Conservation (phyloP, 2,797 vertebrate genomes). For the Sebastes melanostomus region DNA sequence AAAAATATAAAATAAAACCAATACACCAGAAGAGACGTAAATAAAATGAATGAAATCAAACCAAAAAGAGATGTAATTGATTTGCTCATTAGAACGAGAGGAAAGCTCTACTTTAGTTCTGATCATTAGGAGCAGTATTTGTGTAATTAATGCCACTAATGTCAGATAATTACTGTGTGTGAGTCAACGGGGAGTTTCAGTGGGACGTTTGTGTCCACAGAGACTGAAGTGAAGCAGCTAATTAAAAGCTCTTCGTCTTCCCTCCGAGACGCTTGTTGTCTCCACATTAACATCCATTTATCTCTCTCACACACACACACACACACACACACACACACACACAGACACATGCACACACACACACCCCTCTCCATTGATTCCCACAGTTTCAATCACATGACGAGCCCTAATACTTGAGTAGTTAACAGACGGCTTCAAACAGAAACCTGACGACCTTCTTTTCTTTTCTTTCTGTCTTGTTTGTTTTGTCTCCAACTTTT, state of each 20-base stretch:
- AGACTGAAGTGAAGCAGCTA: constrained; percentile 56
- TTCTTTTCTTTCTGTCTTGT: too few relatives aligned
- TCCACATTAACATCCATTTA: constrained; percentile 46
- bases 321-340: constrained; percentile 8
- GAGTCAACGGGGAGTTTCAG: constrained; percentile 23
- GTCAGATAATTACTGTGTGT: too few relatives aligned
- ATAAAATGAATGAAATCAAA: too few relatives aligned
- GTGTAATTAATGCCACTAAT: too few relatives aligned
- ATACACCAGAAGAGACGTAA: too few relatives aligned
- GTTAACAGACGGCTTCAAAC: not conserved
- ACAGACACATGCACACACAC: not conserved
- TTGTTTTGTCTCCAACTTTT: not conserved
- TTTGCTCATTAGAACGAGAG: too few relatives aligned
- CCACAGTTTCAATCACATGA: constrained; percentile 18
- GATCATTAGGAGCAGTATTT: too few relatives aligned
- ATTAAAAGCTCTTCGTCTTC: constrained; percentile 63
- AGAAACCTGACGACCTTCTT: not conserved
- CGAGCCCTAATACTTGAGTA: not conserved
- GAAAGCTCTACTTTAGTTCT: too few relatives aligned
- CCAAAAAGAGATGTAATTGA: too few relatives aligned
- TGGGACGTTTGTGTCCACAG: constrained; percentile 43
- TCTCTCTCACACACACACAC: constrained; percentile 7
- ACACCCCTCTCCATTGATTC: not conserved
- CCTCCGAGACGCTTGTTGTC: constrained; percentile 51
- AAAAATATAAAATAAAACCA: too few relatives aligned